Evolutionary conservation across 53 echinoderm and acorn worm genomes (phyloP).

Genomic region (Mesocentrotus franciscanus): DNA sequence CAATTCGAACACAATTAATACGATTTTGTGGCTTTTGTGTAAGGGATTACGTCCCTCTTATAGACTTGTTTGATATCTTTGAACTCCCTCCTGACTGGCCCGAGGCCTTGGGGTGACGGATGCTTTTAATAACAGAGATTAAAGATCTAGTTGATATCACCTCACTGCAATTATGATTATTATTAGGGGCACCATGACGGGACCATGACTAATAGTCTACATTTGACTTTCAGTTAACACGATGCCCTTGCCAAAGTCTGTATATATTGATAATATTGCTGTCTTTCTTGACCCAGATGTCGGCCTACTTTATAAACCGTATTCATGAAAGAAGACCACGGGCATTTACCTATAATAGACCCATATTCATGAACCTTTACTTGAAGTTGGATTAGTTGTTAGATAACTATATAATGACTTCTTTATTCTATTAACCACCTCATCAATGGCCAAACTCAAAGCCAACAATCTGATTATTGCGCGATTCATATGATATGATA

Average conservation of each 20-base stretch:
- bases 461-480: too few species aligned
- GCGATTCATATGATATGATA: too few species aligned
- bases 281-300: neutral
- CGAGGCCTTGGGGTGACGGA: conserved; percentile 1
- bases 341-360: too few species aligned
- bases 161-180: neutral
- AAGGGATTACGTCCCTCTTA: neutral
- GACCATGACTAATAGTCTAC: neutral
- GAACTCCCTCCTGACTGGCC: neutral
- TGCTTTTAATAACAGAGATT: conserved; percentile 3
- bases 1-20: conserved; percentile 15
- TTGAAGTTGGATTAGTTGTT: too few species aligned
- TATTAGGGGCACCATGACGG: neutral
- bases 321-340: too few species aligned
- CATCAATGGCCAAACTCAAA: too few species aligned
- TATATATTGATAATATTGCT: too few species aligned
- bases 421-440: too few species aligned
- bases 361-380: too few species aligned
- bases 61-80: neutral
- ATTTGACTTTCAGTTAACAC: neutral
- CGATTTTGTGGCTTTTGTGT: neutral
- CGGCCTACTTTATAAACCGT: neutral
- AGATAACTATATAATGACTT: too few species aligned
- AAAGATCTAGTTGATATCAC: neutral
- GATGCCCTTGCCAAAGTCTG: neutral